Conservation (phyloP, 2,797 vertebrate genomes). For the Phoxinus dragarum region DNA sequence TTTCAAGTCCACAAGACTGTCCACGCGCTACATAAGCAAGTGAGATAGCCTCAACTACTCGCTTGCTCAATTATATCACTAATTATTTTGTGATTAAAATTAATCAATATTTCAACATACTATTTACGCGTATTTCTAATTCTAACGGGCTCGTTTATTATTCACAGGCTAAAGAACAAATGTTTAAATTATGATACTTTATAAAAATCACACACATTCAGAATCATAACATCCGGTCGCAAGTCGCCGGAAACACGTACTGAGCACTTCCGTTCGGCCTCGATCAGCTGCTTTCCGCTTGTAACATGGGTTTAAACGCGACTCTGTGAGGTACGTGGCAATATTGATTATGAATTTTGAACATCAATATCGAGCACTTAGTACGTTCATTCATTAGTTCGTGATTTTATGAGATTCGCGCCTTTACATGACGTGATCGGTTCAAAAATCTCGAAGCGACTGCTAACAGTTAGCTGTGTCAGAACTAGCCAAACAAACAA, state of each 20-base stretch:
- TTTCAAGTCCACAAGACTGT: too few species aligned
- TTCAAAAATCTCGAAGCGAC: too few species aligned
- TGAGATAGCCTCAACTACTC: too few species aligned
- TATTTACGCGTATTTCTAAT: background rate
- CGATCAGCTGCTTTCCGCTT: slow-evolving; percentile 40
- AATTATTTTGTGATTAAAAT: background rate
- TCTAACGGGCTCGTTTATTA: background rate
- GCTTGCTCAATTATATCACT: too few species aligned
- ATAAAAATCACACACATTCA: background rate
- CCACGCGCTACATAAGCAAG: too few species aligned
- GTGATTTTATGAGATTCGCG: background rate
- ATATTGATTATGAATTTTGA: background rate
- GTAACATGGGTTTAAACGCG: background rate
- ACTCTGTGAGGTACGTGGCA: slow-evolving; percentile 40
- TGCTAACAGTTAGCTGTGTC: too few species aligned
- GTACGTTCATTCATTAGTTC: background rate
- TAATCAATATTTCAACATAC: background rate
- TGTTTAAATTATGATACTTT: background rate
- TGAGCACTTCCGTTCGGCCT: background rate
- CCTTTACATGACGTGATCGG: background rate
- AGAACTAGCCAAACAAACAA: background rate
- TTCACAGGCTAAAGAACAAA: background rate
- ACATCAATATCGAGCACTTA: background rate
- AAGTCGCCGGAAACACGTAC: background rate
- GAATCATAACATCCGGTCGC: background rate